A percentile compares a stretch with the other conserved stretches of the same genome.
phyloP scores from a whole-genome alignment of 2,113 vertebrate genomes.

The Sprattus sprattus region DNA sequence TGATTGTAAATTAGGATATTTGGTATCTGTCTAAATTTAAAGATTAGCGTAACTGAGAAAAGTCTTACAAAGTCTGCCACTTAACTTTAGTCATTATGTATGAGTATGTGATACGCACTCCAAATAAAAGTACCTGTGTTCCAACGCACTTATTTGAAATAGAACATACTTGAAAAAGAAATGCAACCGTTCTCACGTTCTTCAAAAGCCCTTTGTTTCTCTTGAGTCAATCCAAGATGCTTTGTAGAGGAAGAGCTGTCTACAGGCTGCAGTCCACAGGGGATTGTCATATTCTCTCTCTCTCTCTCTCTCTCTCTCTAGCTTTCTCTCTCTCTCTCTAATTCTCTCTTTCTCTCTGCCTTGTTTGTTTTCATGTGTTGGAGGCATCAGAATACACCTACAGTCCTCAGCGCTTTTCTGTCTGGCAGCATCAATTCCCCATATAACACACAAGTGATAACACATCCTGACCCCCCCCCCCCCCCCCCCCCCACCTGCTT shows the following conservation, averaged over 20 bases:
- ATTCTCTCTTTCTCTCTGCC: not conserved
- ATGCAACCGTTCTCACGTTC: not conserved
- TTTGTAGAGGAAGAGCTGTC: not conserved
- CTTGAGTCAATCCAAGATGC: not conserved
- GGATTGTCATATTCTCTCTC: not conserved
- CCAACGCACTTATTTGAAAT: not conserved
- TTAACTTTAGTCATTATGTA: not conserved
- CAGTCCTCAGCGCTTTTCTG: not conserved
- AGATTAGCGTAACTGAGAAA: not conserved
- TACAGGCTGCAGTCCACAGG: conserved; percentile 6
- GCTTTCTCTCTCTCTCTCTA: not conserved
- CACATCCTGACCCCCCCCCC: not conserved
- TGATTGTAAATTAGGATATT: not conserved
- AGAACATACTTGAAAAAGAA: not conserved
- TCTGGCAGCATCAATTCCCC: not conserved
- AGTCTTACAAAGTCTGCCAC: not conserved
- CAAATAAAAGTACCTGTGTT: not conserved
- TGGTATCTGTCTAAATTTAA: not conserved
- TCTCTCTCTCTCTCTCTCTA: not conserved
- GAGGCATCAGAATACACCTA: not conserved
- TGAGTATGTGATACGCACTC: not conserved
- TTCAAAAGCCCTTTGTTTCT: conserved; percentile 9
- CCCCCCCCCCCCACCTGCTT: not conserved
- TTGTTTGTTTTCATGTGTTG: conserved; percentile 3
- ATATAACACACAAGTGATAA: not conserved